phyloP scores from a whole-genome alignment of 2,888 invertebrate species.

The Calameuta filiformis region DNA sequence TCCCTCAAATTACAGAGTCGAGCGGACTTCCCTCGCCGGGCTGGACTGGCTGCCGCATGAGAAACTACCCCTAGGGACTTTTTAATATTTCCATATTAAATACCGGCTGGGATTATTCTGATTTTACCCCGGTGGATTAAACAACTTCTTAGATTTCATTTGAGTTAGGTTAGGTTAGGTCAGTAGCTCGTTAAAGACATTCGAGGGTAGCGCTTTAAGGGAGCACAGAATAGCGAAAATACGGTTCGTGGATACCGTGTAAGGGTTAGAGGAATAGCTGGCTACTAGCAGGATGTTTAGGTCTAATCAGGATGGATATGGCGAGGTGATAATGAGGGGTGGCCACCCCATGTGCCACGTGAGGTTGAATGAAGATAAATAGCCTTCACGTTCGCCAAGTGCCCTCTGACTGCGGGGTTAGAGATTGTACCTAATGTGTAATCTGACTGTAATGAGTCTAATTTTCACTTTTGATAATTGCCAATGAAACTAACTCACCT shows the following conservation, averaged over 20 bases:
- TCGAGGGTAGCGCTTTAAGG: neutral
- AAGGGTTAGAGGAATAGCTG: neutral
- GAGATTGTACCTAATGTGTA: neutral
- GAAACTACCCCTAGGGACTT: neutral
- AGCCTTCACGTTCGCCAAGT: constrained; percentile 32
- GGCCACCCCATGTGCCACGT: constrained; percentile 33
- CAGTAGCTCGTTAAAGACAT: neutral
- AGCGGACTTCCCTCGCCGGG: constrained; percentile 7
- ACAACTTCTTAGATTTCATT: neutral
- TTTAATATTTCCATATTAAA: neutral
- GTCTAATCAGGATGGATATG: constrained; percentile 58
- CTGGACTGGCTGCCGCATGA: neutral
- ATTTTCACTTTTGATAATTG: neutral
- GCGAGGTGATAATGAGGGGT: constrained; percentile 48
- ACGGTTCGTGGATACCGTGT: neutral
- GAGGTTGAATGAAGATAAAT: constrained; percentile 54
- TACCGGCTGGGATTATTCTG: neutral
- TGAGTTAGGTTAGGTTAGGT: neutral
- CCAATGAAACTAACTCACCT: neutral
- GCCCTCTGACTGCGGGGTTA: neutral
- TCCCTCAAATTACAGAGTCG: constrained; percentile 28
- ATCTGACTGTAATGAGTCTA: neutral
- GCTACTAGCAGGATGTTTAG: constrained; percentile 38
- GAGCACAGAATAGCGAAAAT: neutral
- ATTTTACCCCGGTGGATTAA: neutral